Base-by-base conservation (phyloP, 92 coral and sea anemone species). In the Meandrina meandrites region DNA sequence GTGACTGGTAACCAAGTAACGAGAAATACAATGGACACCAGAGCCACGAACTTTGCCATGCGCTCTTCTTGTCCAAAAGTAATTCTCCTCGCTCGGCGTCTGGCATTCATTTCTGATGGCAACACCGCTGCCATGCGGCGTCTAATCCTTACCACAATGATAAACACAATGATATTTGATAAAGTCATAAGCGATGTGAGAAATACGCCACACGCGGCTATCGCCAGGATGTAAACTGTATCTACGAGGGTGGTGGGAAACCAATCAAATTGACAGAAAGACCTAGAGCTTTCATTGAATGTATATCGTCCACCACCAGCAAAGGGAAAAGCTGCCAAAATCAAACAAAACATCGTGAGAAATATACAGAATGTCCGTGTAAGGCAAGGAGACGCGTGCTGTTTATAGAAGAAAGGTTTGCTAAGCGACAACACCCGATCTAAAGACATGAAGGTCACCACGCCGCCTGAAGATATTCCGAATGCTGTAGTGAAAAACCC, bases 11-110 rank as follows among this genome's bases (percentile, higher is more conserved):
- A 53, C 94, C 94, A 92, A 51, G 94, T 89, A 30, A 87, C 36
- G 45, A 92, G 88, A 75, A 92, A 92, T 35, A 86, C 81, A 71
- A 89, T 18, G 22, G 94, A 89, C 32, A 87, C 92, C 21, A 84
- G 57, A 17, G 92, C 94, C 34, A 92, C 94, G 50, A 92, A 92
- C 89, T 92, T 84, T 40, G 94, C 94, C 94, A 92, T 92, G 73
- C 88, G 88, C 50, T 89, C 86, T 56, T 92, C 94, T 36, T 89
- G 88, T 64, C 86, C 79, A n/a, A 90, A 90, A 22, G 91, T 86
- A 24, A 60, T 15, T 42, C 89, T 82, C 76, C 72, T 66, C 14
- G 83, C 77, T 57, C 31, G 76, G 62, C 88, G 74, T 34, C 51
- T 54, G n/a, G 82, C 71, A 17, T 80, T 80, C 30, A 79, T 74